Evolutionary conservation across 2,113 vertebrate genomes (phyloP).

Genomic region (Redunca redunca): DNA sequence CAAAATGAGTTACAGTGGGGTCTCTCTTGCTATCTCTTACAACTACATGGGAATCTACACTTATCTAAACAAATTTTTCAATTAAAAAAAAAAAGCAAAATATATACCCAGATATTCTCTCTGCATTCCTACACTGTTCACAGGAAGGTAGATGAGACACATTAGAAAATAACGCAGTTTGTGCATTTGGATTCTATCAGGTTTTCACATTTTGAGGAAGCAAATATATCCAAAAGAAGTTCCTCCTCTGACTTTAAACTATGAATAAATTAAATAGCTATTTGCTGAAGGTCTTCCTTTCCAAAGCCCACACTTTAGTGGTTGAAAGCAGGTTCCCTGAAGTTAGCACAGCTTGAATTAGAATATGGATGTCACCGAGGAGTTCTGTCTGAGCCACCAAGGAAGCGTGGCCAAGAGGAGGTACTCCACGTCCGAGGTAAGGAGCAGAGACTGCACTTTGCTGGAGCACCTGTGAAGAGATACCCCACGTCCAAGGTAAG

Average conservation of each 20-base stretch:
- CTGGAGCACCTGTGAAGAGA: too few species aligned
- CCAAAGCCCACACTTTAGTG: not conserved
- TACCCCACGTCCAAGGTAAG: not conserved
- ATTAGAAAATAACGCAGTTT: not conserved
- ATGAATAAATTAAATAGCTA: not conserved
- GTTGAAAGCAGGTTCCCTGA: not conserved
- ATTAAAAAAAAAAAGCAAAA: not conserved
- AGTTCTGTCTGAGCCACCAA: not conserved
- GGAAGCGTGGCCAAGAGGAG: not conserved
- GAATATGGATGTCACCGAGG: not conserved
- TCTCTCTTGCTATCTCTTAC: not conserved
- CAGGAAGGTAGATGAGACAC: not conserved
- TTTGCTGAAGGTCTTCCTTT: not conserved
- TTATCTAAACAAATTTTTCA: not conserved
- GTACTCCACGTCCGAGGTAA: too few species aligned
- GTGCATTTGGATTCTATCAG: not conserved
- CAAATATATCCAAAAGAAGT: not conserved
- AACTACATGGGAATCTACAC: not conserved
- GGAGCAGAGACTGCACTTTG: too few species aligned
- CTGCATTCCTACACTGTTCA: not conserved
- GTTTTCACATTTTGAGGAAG: not conserved
- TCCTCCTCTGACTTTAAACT: not conserved
- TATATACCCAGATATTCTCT: not conserved
- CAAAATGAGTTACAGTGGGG: not conserved
- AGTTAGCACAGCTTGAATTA: not conserved